A percentile compares a stretch with the other conserved stretches of the same genome.
Conservation (phyloP, 2,888 invertebrate genomes). For the Andrena bicolor region DNA sequence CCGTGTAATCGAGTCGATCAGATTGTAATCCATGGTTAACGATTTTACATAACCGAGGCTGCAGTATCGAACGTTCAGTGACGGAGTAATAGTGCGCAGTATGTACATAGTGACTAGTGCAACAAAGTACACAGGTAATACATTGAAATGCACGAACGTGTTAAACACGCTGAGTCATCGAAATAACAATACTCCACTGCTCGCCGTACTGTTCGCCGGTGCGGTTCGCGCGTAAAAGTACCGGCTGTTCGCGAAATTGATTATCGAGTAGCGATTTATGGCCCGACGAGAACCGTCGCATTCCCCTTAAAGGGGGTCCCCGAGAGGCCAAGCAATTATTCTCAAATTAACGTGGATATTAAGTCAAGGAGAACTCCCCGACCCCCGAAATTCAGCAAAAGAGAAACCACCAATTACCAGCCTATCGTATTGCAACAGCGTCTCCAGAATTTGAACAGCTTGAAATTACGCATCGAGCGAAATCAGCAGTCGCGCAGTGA, state of each 20-base stretch:
- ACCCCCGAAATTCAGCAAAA: not conserved
- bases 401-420: not conserved
- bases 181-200: not conserved
- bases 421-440: not conserved
- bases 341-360: not conserved
- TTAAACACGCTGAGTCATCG: not conserved
- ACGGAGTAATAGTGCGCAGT: not conserved
- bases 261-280: not conserved
- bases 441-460: too few relatives aligned
- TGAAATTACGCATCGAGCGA: too few relatives aligned
- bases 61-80: not conserved
- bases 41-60: conserved; percentile 23
- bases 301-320: not conserved
- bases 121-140: too few relatives aligned
- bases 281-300: not conserved
- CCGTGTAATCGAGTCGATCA: too few relatives aligned
- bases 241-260: not conserved
- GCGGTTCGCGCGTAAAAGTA: not conserved
- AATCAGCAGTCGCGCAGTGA: too few relatives aligned
- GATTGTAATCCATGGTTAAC: conserved; percentile 1
- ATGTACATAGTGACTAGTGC: too few relatives aligned
- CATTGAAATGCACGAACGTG: not conserved
- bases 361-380: not conserved
- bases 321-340: not conserved
- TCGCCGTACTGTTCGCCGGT: not conserved